Evolutionary conservation across 2,888 invertebrate genomes (phyloP), one percentile per base, ranked within the genome.

Genomic region (Epirrhoe alternata): DNA sequence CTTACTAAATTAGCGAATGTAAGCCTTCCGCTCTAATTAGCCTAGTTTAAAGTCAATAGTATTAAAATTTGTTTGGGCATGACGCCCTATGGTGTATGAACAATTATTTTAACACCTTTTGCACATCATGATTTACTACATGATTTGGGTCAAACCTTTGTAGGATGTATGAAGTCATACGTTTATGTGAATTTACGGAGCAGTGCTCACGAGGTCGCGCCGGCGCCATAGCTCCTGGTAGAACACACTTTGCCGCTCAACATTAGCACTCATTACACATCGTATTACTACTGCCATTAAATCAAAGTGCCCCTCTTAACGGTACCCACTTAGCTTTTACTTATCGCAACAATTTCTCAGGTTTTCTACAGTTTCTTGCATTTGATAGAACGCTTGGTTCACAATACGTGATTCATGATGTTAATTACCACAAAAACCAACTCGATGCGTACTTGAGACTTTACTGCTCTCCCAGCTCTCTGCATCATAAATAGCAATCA

Each of bases 251-350:
- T 71, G 69, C 62, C 73, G 68, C 62, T 73, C 71, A 74, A 83
- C 75, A 78, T 83, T 81, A 81, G 78, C 80, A 77, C 75, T 78
- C 76, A 83, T 84, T 83, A 82, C 71, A 68, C 73, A 72, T 73
- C 65, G 74, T 72, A 71, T 76, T 70, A 70, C 73, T 66, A 70
- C 76, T 71, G 75, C 77, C 82, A 86, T 88, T 87, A 86, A 82
- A 84, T 85, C 74, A 79, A 86, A 87, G 85, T 83, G 79, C 82
- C 74, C 68, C 79, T 77, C 80, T 84, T 85, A 85, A 82, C 84
- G 77, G 73, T 72, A 73, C 75, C 78, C 78, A 77, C 73, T 76
- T 68, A 76, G 77, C 80, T 82, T 78, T 81, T 81, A 80, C 79
- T 80, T 81, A 77, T 82, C 77, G 77, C 76, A 74, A 77, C 79